Base-by-base conservation (phyloP, 2,888 invertebrate species). In the Protodeltote pygarga region DNA sequence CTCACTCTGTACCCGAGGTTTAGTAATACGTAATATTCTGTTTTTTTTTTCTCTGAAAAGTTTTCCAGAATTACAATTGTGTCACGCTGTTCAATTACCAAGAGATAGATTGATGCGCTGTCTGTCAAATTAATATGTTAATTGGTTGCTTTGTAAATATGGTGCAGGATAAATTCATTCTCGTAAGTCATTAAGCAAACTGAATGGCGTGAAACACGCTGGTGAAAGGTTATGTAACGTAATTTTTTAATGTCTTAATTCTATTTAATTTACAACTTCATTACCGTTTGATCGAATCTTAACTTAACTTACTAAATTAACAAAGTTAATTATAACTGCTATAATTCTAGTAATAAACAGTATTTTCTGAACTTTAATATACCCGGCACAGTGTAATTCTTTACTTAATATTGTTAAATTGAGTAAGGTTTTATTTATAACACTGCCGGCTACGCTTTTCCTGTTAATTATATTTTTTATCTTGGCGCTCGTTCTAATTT, bases 381-480 rank as follows among this genome's bases (percentile, higher is more conserved):
- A 61, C 28, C 16, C 37, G 32, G 10, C 33, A 37, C 40, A 29
- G 42, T 21, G 46, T 65, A 41, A 44, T 44, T 25, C 29, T 42
- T 47, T 46, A 41, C 25, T 17, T 35, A 48, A 42, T 61, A 66
- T 70, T 48, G 31, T 40, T 23, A 71, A 52, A 71, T 53, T 49
- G 59, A 62, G 45, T 45, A 31, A 47, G 37, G 48, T 53, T 40
- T 66, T 67, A 67, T 67, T 63, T 55, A 70, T 39, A 24, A 37
- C 38, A n/a, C 19, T 5, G 25, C 21, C 17, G 29, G 41, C 24
- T 28, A 15, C 37, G 48, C n/a, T 59, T 50, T n/a, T 44, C 38
- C 34, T 42, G 60, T 55, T 68, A 60, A 60, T 59, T 59, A 64
- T 47, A 32, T 39, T 51, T 63, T 66, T 61, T 70, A 52, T 66